These are phyloP conservation scores for Drosophila grimshawi DNA, from an alignment of 1,140 invertebrate species.

Conservation along the genomic window DNA sequence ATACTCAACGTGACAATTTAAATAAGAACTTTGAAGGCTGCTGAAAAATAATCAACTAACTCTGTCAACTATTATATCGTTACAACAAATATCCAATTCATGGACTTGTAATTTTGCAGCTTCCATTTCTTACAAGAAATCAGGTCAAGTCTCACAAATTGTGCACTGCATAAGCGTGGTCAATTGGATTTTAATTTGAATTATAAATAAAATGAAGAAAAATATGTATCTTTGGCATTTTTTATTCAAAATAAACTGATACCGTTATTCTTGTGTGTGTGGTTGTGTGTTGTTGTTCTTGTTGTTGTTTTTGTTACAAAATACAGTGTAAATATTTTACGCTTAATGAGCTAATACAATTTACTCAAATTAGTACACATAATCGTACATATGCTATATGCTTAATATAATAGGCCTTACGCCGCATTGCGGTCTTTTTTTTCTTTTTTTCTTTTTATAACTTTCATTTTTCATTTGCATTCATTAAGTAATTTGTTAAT, in stretches of 20 bases:
- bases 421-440: constrained; percentile 42
- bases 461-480: constrained; percentile 11
- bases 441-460: constrained; percentile 27
- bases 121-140: neutral
- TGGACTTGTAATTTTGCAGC: constrained; percentile 1
- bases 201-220: constrained; percentile 40
- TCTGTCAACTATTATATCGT: constrained; percentile 1
- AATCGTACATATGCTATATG: constrained; percentile 58
- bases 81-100: neutral
- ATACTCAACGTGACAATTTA: too few species aligned
- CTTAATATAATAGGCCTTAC: constrained; percentile 74
- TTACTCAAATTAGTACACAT: constrained; percentile 55
- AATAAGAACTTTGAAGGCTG: neutral
- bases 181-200: neutral
- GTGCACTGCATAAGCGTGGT: neutral
- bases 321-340: constrained; percentile 68
- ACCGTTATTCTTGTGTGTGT: constrained; percentile 55
- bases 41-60: neutral
- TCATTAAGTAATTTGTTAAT: constrained; percentile 57
- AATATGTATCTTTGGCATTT: constrained; percentile 74
- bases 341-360: constrained; percentile 67
- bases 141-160: neutral
- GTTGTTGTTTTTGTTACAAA: constrained; percentile 43
- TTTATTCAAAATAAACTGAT: constrained; percentile 79
- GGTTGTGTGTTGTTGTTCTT: constrained; percentile 32